Evolutionary conservation across 92 coral and sea anemone genomes (phyloP).

Genomic region (Siderastrea radians): DNA sequence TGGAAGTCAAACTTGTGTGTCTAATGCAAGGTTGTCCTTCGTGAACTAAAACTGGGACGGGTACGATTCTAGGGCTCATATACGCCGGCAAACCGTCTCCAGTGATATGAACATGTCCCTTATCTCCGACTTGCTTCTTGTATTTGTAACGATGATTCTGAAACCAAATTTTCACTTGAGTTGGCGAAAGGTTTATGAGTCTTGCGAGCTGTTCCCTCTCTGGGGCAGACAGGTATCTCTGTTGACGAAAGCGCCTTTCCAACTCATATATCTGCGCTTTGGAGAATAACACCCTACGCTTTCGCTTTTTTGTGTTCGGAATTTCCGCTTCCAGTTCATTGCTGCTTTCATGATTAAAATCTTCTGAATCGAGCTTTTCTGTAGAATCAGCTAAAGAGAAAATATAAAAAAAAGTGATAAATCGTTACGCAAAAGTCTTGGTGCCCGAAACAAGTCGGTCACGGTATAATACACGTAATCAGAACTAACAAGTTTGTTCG

Average conservation of each 20-base stretch:
- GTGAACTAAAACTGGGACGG: constrained; percentile 82
- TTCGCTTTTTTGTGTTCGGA: constrained; percentile 73
- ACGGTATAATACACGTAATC: not conserved
- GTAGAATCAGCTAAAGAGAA: constrained; percentile 30
- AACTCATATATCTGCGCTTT: constrained; percentile 92
- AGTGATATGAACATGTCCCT: constrained; percentile 63
- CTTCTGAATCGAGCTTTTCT: constrained; percentile 35
- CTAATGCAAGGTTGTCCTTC: constrained; percentile 81
- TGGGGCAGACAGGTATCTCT: constrained; percentile 92
- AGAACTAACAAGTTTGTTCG: not conserved
- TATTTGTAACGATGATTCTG: constrained; percentile 97
- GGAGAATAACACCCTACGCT: constrained; percentile 90
- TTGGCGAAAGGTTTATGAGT: constrained; percentile 91
- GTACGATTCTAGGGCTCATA: constrained; percentile 74
- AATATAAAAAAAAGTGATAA: not conserved
- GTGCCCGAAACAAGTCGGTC: not conserved
- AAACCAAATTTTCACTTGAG: constrained; percentile 99
- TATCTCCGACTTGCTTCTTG: constrained; percentile 90
- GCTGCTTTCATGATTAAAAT: constrained; percentile 22
- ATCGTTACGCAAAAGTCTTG: not conserved
- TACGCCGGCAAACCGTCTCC: constrained; percentile 63
- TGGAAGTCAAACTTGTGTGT: constrained; percentile 10
- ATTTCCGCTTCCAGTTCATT: constrained; percentile 29
- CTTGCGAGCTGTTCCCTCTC: constrained; percentile 94
- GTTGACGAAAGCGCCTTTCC: constrained; percentile 96